These are phyloP conservation scores for Knipowitschia caucasica DNA, from an alignment of 2,797 vertebrate genomes.

Conservation along the genomic window DNA sequence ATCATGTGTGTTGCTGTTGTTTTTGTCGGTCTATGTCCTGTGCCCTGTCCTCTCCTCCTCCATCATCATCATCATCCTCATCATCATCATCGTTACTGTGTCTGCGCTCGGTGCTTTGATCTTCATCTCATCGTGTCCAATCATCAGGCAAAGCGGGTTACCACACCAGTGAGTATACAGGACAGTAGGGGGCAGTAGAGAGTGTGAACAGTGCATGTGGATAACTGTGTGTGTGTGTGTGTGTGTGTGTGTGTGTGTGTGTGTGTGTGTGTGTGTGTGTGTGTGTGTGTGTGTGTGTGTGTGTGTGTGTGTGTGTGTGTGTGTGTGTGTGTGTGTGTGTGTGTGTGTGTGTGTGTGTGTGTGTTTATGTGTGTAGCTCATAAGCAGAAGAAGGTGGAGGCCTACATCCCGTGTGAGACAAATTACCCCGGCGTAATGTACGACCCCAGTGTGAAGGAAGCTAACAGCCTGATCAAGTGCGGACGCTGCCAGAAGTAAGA, in stretches of 20 bases:
- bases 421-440: slow-evolving; percentile 88
- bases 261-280: slow-evolving; percentile 20
- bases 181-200: not conserved
- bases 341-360: not conserved
- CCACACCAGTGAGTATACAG: slow-evolving; percentile 69
- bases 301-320: slow-evolving; percentile 6
- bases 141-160: slow-evolving; percentile 75
- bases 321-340: too few species aligned
- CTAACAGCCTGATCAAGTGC: slow-evolving; percentile 88
- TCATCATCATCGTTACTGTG: slow-evolving; percentile 8
- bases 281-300: not conserved
- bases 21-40: slow-evolving; percentile 20
- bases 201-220: not conserved
- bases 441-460: slow-evolving; percentile 81
- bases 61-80: slow-evolving; percentile 2
- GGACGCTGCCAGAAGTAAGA: slow-evolving; percentile 90
- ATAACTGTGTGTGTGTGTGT: slow-evolving; percentile 2
- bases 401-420: slow-evolving; percentile 87
- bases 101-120: not conserved
- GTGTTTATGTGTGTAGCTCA: slow-evolving; percentile 74
- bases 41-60: not conserved
- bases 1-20: slow-evolving; percentile 4
- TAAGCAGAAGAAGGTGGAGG: slow-evolving; percentile 86
- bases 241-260: slow-evolving; percentile 37
- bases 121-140: slow-evolving; percentile 24